Evolutionary conservation across 2,888 invertebrate genomes (phyloP).

Genomic region (Shargacucullia verbasci): DNA sequence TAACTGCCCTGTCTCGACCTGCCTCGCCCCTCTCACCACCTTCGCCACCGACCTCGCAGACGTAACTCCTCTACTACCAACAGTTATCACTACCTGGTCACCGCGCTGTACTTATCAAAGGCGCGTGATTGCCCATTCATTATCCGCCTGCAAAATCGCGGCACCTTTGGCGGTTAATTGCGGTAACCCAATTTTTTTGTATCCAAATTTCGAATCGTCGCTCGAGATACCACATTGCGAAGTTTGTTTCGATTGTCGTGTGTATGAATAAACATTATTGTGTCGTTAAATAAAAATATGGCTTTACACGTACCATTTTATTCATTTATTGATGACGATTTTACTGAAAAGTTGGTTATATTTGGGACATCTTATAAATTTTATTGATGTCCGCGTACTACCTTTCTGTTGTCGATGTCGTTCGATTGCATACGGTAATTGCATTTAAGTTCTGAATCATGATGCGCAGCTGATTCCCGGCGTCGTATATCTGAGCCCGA

Average conservation of each 20-base stretch:
- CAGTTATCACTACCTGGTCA: conserved; percentile 54
- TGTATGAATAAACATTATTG: conserved; percentile 24
- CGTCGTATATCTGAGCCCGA: conserved; percentile 61
- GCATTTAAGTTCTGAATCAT: conserved; percentile 46
- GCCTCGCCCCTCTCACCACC: conserved; percentile 41
- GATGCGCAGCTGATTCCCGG: conserved; percentile 60
- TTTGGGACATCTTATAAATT: conserved; percentile 25
- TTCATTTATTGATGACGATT: conserved; percentile 9
- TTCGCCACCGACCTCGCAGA: conserved; percentile 34
- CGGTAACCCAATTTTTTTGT: conserved; percentile 69
- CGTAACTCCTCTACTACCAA: conserved; percentile 42
- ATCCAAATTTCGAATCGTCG: conserved; percentile 49
- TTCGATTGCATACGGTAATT: conserved; percentile 41
- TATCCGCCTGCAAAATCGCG: conserved; percentile 72
- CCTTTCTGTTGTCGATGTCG: conserved; percentile 38
- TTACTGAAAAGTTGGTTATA: conserved; percentile 23
- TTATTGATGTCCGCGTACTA: conserved; percentile 30
- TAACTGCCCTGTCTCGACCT: conserved; percentile 23
- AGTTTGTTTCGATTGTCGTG: conserved; percentile 52
- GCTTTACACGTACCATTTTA: conserved; percentile 19
- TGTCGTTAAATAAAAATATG: conserved; percentile 29
- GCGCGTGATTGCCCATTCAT: conserved; percentile 76
- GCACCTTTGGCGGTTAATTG: conserved; percentile 75
- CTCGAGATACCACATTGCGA: conserved; percentile 47
- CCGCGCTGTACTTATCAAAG: conserved; percentile 64